A percentile compares a stretch with the other conserved stretches of the same genome.
Conservation (phyloP, 2,888 invertebrate genomes). For the Oscheius myriophilus region DNA sequence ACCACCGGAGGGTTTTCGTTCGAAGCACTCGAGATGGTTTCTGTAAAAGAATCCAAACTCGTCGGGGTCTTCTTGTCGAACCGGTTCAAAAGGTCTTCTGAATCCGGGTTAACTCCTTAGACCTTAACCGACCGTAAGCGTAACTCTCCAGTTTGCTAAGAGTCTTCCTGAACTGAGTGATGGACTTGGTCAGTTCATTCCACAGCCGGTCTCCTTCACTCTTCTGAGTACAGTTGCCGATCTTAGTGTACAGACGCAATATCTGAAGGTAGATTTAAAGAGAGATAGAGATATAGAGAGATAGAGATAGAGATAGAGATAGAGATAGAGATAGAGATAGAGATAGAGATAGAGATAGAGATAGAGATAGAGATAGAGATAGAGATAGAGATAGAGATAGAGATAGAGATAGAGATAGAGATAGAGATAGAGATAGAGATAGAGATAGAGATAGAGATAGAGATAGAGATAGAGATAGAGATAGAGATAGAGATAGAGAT, state of each 20-base stretch:
- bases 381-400: no score
- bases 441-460: no score
- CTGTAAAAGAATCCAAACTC: conserved; percentile 1
- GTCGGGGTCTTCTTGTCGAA: conserved; percentile 7
- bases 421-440: no score
- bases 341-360: no score
- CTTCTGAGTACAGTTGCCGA: conserved; percentile 14
- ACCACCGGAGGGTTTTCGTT: background rate
- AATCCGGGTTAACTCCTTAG: background rate
- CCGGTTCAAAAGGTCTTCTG: conserved; percentile 15
- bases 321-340: no score
- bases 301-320: no score
- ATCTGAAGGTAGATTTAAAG: background rate
- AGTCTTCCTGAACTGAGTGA: conserved; percentile 24
- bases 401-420: no score
- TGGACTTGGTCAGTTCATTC: conserved; percentile 24
- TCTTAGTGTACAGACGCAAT: conserved; percentile 2
- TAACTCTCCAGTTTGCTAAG: conserved; percentile 27
- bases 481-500: no score
- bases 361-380: no score
- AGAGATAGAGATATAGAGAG: background rate
- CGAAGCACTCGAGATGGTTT: background rate
- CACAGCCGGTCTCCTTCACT: conserved; percentile 22
- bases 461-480: no score
- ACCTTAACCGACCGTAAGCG: conserved; percentile 6